These are phyloP conservation scores for Sialia sialis DNA, from an alignment of 2,113 vertebrate genomes.

Conservation along the genomic window DNA sequence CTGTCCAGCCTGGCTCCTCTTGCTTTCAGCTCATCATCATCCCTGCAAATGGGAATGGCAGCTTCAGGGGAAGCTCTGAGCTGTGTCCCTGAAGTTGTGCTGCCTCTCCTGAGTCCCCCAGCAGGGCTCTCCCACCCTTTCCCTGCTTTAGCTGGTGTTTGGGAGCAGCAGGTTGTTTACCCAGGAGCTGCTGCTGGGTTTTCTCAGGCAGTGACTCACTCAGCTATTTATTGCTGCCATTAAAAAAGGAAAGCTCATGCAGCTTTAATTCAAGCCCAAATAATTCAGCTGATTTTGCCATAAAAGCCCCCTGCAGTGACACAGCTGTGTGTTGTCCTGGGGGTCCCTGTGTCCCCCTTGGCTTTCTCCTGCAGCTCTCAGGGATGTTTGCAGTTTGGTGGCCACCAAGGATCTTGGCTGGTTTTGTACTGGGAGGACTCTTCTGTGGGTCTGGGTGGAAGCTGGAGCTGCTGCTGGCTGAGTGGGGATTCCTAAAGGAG, in stretches of 20 bases:
- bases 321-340: neutral
- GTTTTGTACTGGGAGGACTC: accelerated
- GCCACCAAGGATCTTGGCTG: neutral
- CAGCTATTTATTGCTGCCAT: neutral
- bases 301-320: accelerated
- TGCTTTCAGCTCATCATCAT: accelerated
- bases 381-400: neutral
- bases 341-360: neutral
- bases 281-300: neutral
- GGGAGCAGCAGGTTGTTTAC: neutral
- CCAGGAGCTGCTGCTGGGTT: neutral
- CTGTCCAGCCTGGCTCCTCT: accelerated
- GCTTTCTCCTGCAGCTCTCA: neutral
- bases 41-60: neutral
- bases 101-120: neutral
- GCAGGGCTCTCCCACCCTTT: neutral
- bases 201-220: neutral
- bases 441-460: neutral
- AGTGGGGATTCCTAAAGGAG: neutral
- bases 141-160: neutral
- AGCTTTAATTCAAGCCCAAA: neutral
- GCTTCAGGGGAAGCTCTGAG: neutral
- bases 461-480: neutral
- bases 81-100: neutral
- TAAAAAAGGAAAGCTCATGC: neutral